Evolutionary conservation across 2,113 vertebrate species (phyloP), one percentile per base, ranked within the genome.

Genomic region (Oncorhynchus mykiss): DNA sequence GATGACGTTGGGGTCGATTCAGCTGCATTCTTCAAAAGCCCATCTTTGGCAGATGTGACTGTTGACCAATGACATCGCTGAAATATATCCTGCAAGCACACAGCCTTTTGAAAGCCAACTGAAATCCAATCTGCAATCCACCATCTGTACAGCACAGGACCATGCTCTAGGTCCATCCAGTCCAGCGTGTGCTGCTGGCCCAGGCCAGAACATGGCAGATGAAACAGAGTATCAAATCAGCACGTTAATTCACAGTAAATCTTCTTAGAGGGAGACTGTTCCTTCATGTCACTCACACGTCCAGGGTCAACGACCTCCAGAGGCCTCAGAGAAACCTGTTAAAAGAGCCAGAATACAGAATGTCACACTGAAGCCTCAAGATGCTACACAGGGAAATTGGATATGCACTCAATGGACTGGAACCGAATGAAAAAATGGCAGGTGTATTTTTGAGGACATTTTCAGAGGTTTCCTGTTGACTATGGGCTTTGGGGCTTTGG

Each of bases 161-260:
- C 62, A n/a, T 62, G 9, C 16, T 62, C 59, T 24, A n/a, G 59
- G 59, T 62, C n/a, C 59, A 62, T n/a, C 51, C 67, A 54, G 27
- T 24, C 78, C 81, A 39, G 77, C 68, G 74, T 71, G 79, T 49
- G 71, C 57, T 14, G 16, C 51, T 54, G 51, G 16, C 49, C 16
- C 16, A 71, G 0, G 29, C 60, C 51, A 45, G 72, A 85, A 81
- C 81, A 78, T 77, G 71, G 71, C 73, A 82, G n/a, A 45, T 86
- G 75, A 75, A 14, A 88, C 87, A 86, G 67, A 77, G 59, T 84
- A 81, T 89, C 84, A 85, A 88, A 92, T 86, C 84, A 34, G 85
- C 76, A 74, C 87, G 80, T 72, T 88, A 89, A 92, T 91, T 92
- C 82, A 85, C 80, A 87, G 85, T 91, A 92, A 94, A 91, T 87